phyloP scores from a whole-genome alignment of 1,140 invertebrate species.

The Battus philenor region DNA sequence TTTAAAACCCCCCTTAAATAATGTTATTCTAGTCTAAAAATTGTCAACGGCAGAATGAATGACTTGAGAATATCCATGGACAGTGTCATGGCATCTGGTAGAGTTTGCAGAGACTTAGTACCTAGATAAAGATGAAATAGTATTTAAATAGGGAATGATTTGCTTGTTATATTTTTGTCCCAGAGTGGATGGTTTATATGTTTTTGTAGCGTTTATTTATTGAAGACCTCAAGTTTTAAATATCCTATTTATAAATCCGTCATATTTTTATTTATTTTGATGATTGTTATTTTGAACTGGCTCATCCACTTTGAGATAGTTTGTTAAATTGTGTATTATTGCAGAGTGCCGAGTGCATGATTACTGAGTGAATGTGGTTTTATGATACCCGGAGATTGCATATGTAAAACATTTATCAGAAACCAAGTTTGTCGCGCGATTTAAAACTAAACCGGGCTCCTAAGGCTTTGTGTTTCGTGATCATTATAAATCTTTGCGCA shows the following conservation, averaged over 20 bases:
- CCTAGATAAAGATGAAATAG: slow-evolving; percentile 8
- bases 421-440: too few species aligned
- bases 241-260: slow-evolving; percentile 24
- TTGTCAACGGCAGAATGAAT: slow-evolving; percentile 58
- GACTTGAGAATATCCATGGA: slow-evolving; percentile 23
- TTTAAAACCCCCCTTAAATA: slow-evolving; percentile 36
- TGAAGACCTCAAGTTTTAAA: slow-evolving; percentile 26
- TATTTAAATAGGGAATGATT: slow-evolving; percentile 13
- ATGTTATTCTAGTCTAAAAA: slow-evolving; percentile 66
- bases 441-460: too few species aligned
- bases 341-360: slow-evolving; percentile 9
- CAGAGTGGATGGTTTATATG: slow-evolving; percentile 18
- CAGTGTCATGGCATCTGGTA: slow-evolving; percentile 15
- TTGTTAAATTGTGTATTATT: slow-evolving; percentile 18
- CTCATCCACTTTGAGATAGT: slow-evolving; percentile 7
- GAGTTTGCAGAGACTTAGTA: slow-evolving; percentile 3
- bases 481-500: too few species aligned
- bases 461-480: too few species aligned
- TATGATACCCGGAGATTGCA: slow-evolving; percentile 1
- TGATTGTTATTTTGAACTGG: slow-evolving; percentile 16
- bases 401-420: too few species aligned
- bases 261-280: slow-evolving; percentile 22
- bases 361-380: slow-evolving; percentile 8
- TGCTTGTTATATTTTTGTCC: slow-evolving; percentile 12
- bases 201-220: slow-evolving; percentile 37